Base-by-base conservation (phyloP, 2,113 vertebrate genomes). In the Oenanthe oenanthe region DNA sequence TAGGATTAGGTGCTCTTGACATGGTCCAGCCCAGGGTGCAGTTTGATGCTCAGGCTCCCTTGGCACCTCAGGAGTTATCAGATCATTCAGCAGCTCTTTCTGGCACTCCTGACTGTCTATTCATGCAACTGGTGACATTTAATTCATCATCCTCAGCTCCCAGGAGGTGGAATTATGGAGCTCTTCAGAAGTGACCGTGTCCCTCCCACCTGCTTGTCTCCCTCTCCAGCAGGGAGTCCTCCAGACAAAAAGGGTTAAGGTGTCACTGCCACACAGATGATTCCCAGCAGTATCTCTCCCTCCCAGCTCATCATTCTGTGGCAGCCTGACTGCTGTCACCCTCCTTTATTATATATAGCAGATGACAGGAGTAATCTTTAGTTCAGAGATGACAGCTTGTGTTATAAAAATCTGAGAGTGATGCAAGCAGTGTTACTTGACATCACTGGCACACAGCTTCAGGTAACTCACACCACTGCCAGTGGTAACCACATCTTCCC, bases 251-350 rank as follows among this genome's bases (percentile, higher is more conserved):
- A 22, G 75, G 82, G 85, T 77, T 80, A 17, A 90, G 74, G 14
- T 38, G 79, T 65, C 79, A 74, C 82, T 93, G 85, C 42, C 90
- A 75, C 74, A 42, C 60, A 17, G 75, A 83, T 71, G 75, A 88
- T 88, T 93, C 80, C 61, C 79, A 74, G 71, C 8, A 5, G 31
- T 13, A 58, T 71, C 81, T 80, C 71, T 93, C 71, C 54, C 68
- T 54, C 67, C 36, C 88, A 83, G 65, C 75, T 84, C 76, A 84
- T 93, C 88, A 56, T 17, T 88, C 92, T 66, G 20, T 0, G 74
- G 85, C 85, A 84, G 51, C 3, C 79, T 81, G 78, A 68, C 63
- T 80, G 78, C 94, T 96, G 89, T 80, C 95, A 96, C 32, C 75
- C 68, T 93, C 78, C 85, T 85, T 56, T 85, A 86, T 93, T 78